Evolutionary conservation across 2,888 invertebrate species (phyloP), one percentile per base, ranked within the genome.

Genomic region (Papilio elwesi): DNA sequence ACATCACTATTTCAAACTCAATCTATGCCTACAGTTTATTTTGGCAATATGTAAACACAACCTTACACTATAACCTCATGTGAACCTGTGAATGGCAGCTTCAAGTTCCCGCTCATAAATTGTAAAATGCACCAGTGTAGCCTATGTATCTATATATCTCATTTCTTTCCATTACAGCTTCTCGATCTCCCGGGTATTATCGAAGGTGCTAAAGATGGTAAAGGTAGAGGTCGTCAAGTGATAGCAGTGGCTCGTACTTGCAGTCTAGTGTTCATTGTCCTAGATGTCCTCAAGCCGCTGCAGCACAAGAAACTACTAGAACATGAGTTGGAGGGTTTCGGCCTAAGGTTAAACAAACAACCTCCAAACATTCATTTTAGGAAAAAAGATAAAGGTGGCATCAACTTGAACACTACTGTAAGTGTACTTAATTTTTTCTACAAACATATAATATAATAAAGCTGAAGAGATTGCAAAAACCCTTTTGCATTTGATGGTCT

Each of bases 191-290:
- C 99, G 75, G 99, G 99, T 93, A 99, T 99, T 88, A 99, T 99
- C 81, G 99, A 99, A 94, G 99, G 99, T 76, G 99, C 99, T 0
- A 99, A 99, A 87, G 99, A 99, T 87, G 99, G 99, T 76, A 99
- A 99, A 89, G 99, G 99, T 94, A 94, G 99, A 89, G 99, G 99
- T 94, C 95, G 99, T 76, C 99, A 99, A 91, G 99, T 99, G 6
- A 99, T 99, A 82, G 99, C 99, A 0, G 99, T 99, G 0, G 99
- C 99, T 0, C 95, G 99, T 71, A 99, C 99, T 0, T 99, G 99
- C 90, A 98, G 98, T 85, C 95, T 99, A 51, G 98, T 99, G 80
- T 99, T 99, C 89, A 98, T 99, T 85, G 98, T 99, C 0, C 94
- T 99, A 70, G 99, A 99, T 86, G 99, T 99, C 0, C 93, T 99